Evolutionary conservation across 1,140 invertebrate genomes (phyloP), one percentile per base, ranked within the genome.

Genomic region (Mercenaria mercenaria): DNA sequence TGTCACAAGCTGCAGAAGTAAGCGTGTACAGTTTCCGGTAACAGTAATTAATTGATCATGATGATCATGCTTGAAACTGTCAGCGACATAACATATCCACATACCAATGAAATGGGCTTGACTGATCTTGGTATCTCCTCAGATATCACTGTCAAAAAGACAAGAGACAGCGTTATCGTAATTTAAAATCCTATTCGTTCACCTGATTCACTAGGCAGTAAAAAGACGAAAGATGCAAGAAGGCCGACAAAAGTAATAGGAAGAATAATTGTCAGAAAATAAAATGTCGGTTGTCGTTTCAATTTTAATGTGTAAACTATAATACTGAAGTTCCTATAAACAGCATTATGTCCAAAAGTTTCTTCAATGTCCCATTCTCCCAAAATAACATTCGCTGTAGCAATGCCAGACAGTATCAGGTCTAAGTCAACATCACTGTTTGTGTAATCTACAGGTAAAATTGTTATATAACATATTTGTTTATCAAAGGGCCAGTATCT

Each of bases 401-500:
- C 59, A 23, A 64, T n/a, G 4, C 32, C 20, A 37, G 23, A 1
- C 8, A 0, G 0, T 15, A 20, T n/a, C 3, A 37, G 1, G 20
- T 37, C 29, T 11, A 82, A 64, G 0, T 64, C 1, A 1, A 82
- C 52, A 26, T 26, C 8, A 43, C 18, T 64, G 56, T 18, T 20
- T 37, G 1, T 37, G 18, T 59, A 26, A 1, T 39, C 52, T 6
- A 18, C 13, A 23, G 6, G 23, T 4, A 32, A 8, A 23, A 82
- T 11, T 2, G 20, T 3, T 6, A 82, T 0, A 39, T 59, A 23
- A 39, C 80, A 82, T 64, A 43, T 29, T 26, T 82, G 80, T 64
- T 82, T 82, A 41, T 82, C 80, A 41, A 82, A 82, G 2, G 80
- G 80, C 80, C 80, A 82, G 41, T 39, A 82, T 41, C 64, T 82